Percentiles rank a stretch among this genome's conserved stretches.
These are phyloP conservation scores for Perdita meconis DNA, from an alignment of 2,888 invertebrate species.

Conservation along the genomic window DNA sequence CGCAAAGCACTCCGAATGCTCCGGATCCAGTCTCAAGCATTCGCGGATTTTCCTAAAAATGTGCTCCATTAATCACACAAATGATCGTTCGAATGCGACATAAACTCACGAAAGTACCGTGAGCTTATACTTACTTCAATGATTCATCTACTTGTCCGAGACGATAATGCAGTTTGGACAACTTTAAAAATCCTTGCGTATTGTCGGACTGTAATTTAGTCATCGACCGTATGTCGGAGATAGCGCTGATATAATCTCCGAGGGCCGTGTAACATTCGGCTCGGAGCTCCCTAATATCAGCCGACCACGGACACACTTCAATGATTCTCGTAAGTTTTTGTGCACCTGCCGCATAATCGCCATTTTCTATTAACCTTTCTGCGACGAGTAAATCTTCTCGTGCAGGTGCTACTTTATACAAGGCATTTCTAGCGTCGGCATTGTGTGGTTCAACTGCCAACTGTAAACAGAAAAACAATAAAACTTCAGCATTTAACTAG, in stretches of 20 bases:
- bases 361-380: constrained; percentile 87
- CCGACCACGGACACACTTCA: constrained; percentile 96
- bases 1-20: constrained; percentile 97
- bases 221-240: constrained; percentile 95
- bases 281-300: constrained; percentile 92
- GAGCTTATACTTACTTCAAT: constrained; percentile 87
- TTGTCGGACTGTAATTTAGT: constrained; percentile 97
- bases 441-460: constrained; percentile 90
- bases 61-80: constrained; percentile 1
- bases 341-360: constrained; percentile 87
- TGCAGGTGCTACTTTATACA: constrained; percentile 88
- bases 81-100: constrained; percentile 4
- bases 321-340: constrained; percentile 88
- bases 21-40: constrained; percentile 98
- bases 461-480: constrained; percentile 80
- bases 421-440: constrained; percentile 88
- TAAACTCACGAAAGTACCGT: background rate
- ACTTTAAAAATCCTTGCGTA: constrained; percentile 92
- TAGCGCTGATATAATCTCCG: constrained; percentile 93
- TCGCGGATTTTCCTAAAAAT: constrained; percentile 93
- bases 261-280: constrained; percentile 92
- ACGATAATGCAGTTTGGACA: constrained; percentile 94
- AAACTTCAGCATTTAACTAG: too few relatives aligned
- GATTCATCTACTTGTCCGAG: constrained; percentile 96
- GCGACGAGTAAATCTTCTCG: constrained; percentile 88